Conservation (phyloP, 2,113 vertebrate species). For the Zosterops borbonicus region DNA sequence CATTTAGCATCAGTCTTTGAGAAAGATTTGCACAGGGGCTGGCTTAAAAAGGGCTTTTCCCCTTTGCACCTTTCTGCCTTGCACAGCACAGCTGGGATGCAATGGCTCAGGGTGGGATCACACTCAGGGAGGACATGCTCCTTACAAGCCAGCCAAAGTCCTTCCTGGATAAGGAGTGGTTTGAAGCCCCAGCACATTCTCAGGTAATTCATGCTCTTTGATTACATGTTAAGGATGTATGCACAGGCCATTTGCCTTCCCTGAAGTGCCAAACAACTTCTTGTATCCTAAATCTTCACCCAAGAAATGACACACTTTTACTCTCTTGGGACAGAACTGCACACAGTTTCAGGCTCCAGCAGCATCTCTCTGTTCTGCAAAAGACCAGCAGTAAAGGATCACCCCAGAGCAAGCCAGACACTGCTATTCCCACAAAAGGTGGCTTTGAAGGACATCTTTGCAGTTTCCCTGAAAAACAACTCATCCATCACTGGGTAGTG, state of each 20-base stretch:
- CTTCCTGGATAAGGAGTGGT: not conserved
- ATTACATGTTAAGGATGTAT: not conserved
- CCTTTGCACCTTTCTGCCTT: not conserved
- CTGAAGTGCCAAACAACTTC: not conserved
- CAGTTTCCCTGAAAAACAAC: not conserved
- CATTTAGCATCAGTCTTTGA: not conserved
- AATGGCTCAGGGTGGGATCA: rapidly evolving
- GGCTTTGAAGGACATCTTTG: not conserved
- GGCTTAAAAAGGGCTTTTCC: not conserved
- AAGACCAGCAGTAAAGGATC: not conserved
- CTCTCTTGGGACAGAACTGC: not conserved
- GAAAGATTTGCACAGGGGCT: not conserved
- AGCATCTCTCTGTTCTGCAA: not conserved
- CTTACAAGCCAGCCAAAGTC: not conserved
- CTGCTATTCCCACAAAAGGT: not conserved
- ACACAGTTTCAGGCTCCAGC: not conserved
- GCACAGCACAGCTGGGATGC: not conserved
- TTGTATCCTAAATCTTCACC: not conserved
- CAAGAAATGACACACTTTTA: not conserved
- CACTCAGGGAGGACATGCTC: rapidly evolving
- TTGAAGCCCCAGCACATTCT: not conserved
- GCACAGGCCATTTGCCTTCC: not conserved
- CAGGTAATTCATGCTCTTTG: not conserved
- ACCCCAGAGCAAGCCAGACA: not conserved
- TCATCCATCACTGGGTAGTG: not conserved